Evolutionary conservation across 2,797 vertebrate species (phyloP).

Genomic region (Mormyrus proboscirostris): DNA sequence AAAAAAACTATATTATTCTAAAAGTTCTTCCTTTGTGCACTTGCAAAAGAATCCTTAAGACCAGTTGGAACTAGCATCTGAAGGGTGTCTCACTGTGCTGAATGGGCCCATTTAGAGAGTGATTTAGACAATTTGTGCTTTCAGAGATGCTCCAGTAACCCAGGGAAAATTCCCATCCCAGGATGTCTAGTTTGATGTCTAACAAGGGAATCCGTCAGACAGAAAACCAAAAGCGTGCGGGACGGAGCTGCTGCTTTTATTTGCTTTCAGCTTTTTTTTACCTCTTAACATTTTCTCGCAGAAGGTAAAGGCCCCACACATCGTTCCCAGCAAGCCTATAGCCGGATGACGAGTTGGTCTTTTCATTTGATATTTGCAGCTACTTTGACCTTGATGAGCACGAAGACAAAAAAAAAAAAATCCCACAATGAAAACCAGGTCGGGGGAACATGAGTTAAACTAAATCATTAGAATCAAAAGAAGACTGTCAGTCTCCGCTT

Average conservation of each 20-base stretch:
- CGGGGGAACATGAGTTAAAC: not conserved
- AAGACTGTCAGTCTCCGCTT: conserved; percentile 43
- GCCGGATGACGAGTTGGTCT: conserved; percentile 39
- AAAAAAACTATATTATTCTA: conserved; percentile 17
- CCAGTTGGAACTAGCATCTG: not conserved
- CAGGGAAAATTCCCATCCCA: not conserved
- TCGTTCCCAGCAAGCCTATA: conserved; percentile 32
- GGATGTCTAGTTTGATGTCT: not conserved
- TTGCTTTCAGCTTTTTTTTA: not conserved
- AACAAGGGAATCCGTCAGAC: conserved; percentile 34
- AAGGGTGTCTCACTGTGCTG: conserved; percentile 17
- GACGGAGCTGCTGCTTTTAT: not conserved
- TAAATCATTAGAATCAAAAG: conserved; percentile 38
- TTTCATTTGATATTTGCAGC: conserved; percentile 52
- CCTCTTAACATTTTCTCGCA: conserved; percentile 44
- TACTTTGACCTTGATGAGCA: conserved; percentile 52
- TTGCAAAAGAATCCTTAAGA: conserved; percentile 16
- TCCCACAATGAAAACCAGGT: conserved; percentile 45
- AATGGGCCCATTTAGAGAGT: conserved; percentile 17
- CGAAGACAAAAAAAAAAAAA: conserved; percentile 33
- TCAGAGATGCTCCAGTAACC: not conserved
- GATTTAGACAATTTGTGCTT: conserved; percentile 17
- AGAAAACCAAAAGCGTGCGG: not conserved
- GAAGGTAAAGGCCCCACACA: conserved; percentile 22
- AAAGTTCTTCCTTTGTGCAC: conserved; percentile 35